Conservation (phyloP, 2,797 vertebrate genomes). For the Anableps anableps region DNA sequence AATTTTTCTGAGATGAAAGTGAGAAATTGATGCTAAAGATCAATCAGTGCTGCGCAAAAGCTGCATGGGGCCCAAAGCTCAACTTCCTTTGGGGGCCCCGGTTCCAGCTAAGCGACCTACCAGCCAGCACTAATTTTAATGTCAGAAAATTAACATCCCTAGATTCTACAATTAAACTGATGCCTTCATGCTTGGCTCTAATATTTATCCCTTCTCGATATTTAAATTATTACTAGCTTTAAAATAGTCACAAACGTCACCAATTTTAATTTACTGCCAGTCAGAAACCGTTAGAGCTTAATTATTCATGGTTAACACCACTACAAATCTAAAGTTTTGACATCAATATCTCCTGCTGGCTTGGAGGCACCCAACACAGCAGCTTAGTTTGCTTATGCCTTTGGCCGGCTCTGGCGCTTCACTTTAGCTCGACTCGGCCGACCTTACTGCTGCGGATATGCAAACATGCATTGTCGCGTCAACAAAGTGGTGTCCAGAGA, state of each 20-base stretch:
- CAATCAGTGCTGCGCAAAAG: neutral
- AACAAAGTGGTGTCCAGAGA: no score
- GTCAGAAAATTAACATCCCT: neutral
- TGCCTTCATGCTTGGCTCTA: neutral
- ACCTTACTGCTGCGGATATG: no score
- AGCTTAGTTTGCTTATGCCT: neutral
- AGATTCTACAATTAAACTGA: neutral
- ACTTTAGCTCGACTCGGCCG: no score
- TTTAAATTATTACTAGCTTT: neutral
- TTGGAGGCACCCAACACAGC: neutral
- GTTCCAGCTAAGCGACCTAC: neutral
- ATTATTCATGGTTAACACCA: neutral
- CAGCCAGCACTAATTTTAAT: neutral
- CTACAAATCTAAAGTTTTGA: neutral
- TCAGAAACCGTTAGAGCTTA: neutral
- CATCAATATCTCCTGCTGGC: neutral
- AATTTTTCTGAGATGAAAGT: neutral
- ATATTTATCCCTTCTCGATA: neutral
- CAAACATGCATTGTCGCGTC: no score
- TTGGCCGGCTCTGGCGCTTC: no score
- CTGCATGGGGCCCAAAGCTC: neutral
- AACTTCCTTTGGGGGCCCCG: neutral
- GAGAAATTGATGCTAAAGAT: neutral
- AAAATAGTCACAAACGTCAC: neutral
- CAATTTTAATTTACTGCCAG: neutral